These are phyloP conservation scores for Euplexia lucipara DNA, from an alignment of 2,888 invertebrate species.

Conservation along the genomic window DNA sequence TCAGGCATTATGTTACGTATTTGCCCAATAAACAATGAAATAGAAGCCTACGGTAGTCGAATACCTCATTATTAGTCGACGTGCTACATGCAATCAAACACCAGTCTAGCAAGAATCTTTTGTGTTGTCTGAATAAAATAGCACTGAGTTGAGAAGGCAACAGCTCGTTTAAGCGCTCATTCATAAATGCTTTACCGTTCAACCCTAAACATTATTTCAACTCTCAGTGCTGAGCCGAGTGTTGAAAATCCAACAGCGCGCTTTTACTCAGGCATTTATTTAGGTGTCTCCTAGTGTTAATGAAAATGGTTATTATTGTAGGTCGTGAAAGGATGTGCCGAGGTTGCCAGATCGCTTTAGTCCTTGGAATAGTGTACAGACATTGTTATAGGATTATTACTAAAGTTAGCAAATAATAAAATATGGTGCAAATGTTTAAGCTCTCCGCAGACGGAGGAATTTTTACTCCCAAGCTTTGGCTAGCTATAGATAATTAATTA, in stretches of 20 bases:
- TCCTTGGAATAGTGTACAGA: constrained; percentile 76
- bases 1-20: no score
- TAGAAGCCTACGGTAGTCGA: constrained; percentile 40
- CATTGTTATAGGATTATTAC: constrained; percentile 32
- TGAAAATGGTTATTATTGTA: constrained; percentile 43
- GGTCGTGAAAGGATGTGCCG: constrained; percentile 83
- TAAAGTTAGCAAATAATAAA: constrained; percentile 39
- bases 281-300: no score
- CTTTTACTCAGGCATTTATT: no score
- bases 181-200: constrained; percentile 54
- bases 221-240: no score
- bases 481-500: no score
- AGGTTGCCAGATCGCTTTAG: constrained; percentile 76
- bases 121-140: constrained; percentile 33
- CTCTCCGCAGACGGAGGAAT: no score
- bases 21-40: constrained; percentile 25
- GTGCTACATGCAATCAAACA: constrained; percentile 32
- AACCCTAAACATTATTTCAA: no score
- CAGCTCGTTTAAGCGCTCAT: constrained; percentile 52
- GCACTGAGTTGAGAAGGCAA: constrained; percentile 35
- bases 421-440: constrained; percentile 22
- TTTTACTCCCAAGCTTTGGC: no score
- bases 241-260: no score
- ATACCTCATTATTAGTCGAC: not conserved
- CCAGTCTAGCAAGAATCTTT: constrained; percentile 6